Percentiles rank a stretch among this genome's conserved stretches.
Conservation (phyloP, 2,113 vertebrate species). For the Zosterops japonicus region DNA sequence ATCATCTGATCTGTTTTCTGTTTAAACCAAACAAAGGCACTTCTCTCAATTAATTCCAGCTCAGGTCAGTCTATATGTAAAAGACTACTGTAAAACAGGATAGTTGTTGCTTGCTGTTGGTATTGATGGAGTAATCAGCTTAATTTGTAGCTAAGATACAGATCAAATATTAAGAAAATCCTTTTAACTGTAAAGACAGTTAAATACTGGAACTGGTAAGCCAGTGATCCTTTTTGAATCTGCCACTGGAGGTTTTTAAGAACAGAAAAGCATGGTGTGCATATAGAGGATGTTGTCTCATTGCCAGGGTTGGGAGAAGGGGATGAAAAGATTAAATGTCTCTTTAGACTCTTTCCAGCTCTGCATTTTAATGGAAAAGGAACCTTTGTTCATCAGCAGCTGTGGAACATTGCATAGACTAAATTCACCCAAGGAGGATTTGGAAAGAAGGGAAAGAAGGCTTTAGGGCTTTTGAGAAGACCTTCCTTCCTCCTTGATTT, state of each 20-base stretch:
- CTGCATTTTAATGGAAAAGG: not conserved
- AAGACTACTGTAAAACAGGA: not conserved
- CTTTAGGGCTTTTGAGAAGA: not conserved
- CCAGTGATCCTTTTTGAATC: conserved; percentile 1
- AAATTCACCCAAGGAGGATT: not conserved
- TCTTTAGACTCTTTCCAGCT: not conserved
- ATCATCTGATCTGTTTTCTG: not conserved
- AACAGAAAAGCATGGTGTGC: not conserved
- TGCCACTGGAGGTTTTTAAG: not conserved
- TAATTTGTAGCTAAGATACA: conserved; percentile 22
- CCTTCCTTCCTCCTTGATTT: not conserved
- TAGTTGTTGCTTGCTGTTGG: not conserved
- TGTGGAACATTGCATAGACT: not conserved
- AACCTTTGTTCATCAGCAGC: not conserved
- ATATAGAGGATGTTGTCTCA: not conserved
- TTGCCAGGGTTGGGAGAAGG: not conserved
- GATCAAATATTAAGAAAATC: conserved; percentile 29
- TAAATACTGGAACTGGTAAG: not conserved
- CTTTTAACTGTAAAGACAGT: not conserved
- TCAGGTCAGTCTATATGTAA: not conserved
- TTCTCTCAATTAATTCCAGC: not conserved
- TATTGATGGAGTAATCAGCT: not conserved
- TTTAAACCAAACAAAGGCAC: not conserved
- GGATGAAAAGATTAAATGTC: conserved; percentile 4
- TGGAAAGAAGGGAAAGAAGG: not conserved